These are phyloP conservation scores for Cantharis lateralis DNA, from an alignment of 2,888 invertebrate species.

Conservation along the genomic window DNA sequence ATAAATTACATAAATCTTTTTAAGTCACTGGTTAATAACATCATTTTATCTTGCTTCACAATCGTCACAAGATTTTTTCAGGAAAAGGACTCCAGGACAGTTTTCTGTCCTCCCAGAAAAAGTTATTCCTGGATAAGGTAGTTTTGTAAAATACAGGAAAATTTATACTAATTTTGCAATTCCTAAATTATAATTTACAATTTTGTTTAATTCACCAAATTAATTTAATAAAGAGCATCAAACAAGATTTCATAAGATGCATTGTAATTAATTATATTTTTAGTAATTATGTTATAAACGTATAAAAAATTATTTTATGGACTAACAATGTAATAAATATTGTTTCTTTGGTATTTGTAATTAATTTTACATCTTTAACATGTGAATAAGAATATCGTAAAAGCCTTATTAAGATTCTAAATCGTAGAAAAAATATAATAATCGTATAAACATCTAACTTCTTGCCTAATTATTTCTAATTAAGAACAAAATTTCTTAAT, in stretches of 20 bases:
- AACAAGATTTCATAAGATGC: background rate
- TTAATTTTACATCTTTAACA: background rate
- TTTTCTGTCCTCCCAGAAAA: background rate
- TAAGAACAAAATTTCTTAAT: background rate
- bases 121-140: background rate
- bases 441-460: background rate
- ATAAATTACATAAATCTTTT: background rate
- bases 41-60: background rate
- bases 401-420: background rate
- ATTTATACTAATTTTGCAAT: background rate
- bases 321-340: background rate
- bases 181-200: background rate
- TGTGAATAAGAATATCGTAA: background rate
- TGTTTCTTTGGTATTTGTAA: background rate
- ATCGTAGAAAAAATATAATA: background rate
- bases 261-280: background rate
- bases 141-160: background rate
- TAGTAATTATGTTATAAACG: background rate
- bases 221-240: background rate
- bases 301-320: background rate
- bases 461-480: background rate
- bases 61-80: no score
- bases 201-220: background rate
- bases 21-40: background rate
- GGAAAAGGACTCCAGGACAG: no score